Evolutionary conservation across 1,140 invertebrate species (phyloP).

Genomic region (Drosophila sechellia): DNA sequence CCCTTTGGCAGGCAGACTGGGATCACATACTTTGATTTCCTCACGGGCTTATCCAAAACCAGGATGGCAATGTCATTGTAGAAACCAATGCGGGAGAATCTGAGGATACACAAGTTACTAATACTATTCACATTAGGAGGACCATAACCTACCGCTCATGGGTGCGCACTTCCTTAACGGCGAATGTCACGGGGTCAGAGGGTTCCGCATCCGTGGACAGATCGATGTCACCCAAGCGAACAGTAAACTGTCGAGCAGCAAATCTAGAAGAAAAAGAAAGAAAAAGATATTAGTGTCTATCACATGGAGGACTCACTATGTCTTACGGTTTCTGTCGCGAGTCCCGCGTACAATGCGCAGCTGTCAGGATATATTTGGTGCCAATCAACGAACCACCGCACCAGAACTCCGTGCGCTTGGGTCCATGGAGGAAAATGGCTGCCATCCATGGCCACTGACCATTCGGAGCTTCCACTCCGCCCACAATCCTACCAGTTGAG

Average conservation of each 20-base stretch:
- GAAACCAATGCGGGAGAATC: conserved; percentile 93
- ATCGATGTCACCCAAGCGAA: conserved; percentile 95
- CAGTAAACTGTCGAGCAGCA: conserved; percentile 93
- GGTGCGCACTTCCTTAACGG: conserved; percentile 90
- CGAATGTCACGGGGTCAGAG: conserved; percentile 90
- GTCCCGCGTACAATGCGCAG: conserved; percentile 96
- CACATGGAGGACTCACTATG: not conserved
- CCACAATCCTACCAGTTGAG: conserved; percentile 93
- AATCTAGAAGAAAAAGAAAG: conserved; percentile 87
- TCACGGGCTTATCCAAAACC: conserved; percentile 88
- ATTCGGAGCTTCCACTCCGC: conserved; percentile 92
- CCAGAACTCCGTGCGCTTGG: conserved; percentile 95
- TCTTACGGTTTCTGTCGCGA: conserved; percentile 93
- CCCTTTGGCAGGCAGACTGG: conserved; percentile 92
- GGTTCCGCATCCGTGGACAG: conserved; percentile 92
- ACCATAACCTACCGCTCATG: conserved; percentile 86
- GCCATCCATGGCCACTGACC: conserved; percentile 97
- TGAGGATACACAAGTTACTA: not conserved
- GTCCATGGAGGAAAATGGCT: conserved; percentile 95
- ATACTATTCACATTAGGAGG: not conserved
- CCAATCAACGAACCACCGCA: conserved; percentile 96
- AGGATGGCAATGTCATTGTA: conserved; percentile 94
- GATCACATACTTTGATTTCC: conserved; percentile 92
- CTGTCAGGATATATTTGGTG: conserved; percentile 92
- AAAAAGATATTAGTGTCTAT: not conserved